A percentile compares a stretch with the other conserved stretches of the same genome.
Evolutionary conservation across 2,113 vertebrate species (phyloP).

Genomic region (Cromileptes altivelis): DNA sequence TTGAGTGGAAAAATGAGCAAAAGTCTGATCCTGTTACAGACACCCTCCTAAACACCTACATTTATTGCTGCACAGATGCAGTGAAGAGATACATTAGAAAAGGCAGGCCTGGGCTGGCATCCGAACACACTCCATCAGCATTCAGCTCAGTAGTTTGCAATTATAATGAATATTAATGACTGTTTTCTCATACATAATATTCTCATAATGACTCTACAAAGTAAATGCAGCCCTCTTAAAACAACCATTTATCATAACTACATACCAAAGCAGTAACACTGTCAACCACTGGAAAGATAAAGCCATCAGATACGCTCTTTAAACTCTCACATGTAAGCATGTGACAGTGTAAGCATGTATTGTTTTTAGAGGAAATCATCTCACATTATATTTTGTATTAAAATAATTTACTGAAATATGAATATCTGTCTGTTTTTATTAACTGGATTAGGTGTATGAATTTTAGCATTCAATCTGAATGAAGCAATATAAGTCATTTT

Average conservation of each 20-base stretch:
- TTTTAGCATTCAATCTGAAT: background rate
- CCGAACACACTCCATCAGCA: slow-evolving; percentile 77
- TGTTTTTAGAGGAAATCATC: slow-evolving; percentile 36
- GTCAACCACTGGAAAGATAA: slow-evolving; percentile 73
- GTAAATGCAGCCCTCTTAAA: slow-evolving; percentile 84
- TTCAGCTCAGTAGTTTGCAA: slow-evolving; percentile 81
- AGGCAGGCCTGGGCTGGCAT: slow-evolving; percentile 53
- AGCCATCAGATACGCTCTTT: slow-evolving; percentile 70
- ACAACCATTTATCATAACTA: slow-evolving; percentile 86
- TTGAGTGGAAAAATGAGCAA: slow-evolving; percentile 36
- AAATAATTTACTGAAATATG: background rate
- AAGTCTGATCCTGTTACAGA: slow-evolving; percentile 52
- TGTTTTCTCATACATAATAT: slow-evolving; percentile 86
- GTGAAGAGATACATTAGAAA: slow-evolving; percentile 63
- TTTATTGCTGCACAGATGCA: slow-evolving; percentile 61
- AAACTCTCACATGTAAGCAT: slow-evolving; percentile 52
- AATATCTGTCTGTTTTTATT: background rate
- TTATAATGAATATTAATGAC: slow-evolving; percentile 87
- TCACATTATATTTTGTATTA: slow-evolving; percentile 20
- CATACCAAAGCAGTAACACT: slow-evolving; percentile 72
- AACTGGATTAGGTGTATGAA: background rate
- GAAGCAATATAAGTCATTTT: slow-evolving; percentile 15
- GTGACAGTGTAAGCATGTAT: slow-evolving; percentile 32
- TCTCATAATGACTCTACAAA: slow-evolving; percentile 85
- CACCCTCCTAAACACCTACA: slow-evolving; percentile 59